Conservation (phyloP, 2,888 invertebrate species). For the Conistra vaccinii region DNA sequence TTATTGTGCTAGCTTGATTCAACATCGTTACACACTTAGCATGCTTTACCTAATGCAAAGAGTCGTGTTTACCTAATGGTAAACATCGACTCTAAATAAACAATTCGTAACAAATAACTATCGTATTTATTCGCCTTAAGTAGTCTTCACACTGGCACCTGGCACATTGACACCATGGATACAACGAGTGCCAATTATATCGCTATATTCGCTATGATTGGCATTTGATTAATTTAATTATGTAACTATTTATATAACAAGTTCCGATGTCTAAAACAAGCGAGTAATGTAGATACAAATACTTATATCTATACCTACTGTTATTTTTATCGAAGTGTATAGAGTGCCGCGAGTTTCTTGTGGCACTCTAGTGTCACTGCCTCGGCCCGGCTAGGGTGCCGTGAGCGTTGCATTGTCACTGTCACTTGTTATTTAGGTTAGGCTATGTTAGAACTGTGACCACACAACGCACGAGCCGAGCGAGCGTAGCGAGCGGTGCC, state of each 20-base stretch:
- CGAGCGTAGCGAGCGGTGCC: too few species aligned
- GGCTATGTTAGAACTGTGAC: too few species aligned
- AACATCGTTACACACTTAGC: constrained; percentile 51
- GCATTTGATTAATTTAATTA: constrained; percentile 35
- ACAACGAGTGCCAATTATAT: constrained; percentile 40
- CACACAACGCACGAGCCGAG: too few species aligned
- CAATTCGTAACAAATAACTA: constrained; percentile 13
- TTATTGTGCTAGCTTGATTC: constrained; percentile 23
- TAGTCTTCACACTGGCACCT: constrained; percentile 29
- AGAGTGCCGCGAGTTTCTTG: too few species aligned
- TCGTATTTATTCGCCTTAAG: neutral
- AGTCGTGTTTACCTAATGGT: neutral
- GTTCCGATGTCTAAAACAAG: constrained; percentile 31
- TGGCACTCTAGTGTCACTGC: too few species aligned
- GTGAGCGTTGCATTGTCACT: too few species aligned
- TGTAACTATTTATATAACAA: too few species aligned
- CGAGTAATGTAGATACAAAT: neutral
- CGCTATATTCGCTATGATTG: constrained; percentile 25
- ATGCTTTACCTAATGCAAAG: constrained; percentile 12
- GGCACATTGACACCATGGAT: constrained; percentile 38
- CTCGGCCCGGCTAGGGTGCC: too few species aligned
- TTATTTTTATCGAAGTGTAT: too few species aligned
- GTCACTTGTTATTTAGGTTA: too few species aligned
- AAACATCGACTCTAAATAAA: constrained; percentile 7
- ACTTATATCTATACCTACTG: neutral